A percentile compares a stretch with the other conserved stretches of the same genome.
Conservation (phyloP, 1,140 invertebrate species). For the Pollicipes pollicipes region DNA sequence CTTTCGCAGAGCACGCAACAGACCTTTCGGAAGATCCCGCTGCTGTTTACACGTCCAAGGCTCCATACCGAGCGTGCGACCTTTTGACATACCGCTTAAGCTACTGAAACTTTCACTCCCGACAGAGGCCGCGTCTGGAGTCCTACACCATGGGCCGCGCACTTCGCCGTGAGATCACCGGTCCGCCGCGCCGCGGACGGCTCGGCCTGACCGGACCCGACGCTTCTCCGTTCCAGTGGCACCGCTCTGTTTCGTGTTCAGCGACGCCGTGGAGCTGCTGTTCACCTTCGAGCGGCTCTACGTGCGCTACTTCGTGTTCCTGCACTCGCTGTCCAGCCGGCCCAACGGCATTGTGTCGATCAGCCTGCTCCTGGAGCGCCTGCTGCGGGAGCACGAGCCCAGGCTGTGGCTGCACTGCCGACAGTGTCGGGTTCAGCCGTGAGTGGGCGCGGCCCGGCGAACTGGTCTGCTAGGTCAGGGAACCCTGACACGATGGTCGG, state of each 20-base stretch:
- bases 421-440: slow-evolving; percentile 74
- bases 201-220: too few species aligned
- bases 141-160: too few species aligned
- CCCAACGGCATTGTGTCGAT: slow-evolving; percentile 48
- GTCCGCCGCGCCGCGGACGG: too few species aligned
- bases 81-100: neutral
- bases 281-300: slow-evolving; percentile 82
- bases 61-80: too few species aligned
- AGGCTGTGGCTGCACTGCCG: slow-evolving; percentile 76
- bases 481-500: neutral
- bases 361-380: slow-evolving; percentile 59
- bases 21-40: too few species aligned
- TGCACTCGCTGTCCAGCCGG: slow-evolving; percentile 80
- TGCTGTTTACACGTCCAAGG: too few species aligned
- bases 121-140: neutral
- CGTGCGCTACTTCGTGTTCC: slow-evolving; percentile 69
- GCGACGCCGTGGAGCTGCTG: slow-evolving; percentile 69
- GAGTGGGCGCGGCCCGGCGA: slow-evolving; percentile 30
- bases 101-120: slow-evolving; percentile 7
- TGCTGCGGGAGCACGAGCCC: slow-evolving; percentile 79
- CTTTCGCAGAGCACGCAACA: too few species aligned
- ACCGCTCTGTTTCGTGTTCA: slow-evolving; percentile 82
- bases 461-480: neutral
- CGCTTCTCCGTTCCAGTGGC: too few species aligned
- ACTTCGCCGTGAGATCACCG: too few species aligned